These are phyloP conservation scores for Reinhardtius hippoglossoides DNA, from an alignment of 2,113 vertebrate species.

Conservation along the genomic window DNA sequence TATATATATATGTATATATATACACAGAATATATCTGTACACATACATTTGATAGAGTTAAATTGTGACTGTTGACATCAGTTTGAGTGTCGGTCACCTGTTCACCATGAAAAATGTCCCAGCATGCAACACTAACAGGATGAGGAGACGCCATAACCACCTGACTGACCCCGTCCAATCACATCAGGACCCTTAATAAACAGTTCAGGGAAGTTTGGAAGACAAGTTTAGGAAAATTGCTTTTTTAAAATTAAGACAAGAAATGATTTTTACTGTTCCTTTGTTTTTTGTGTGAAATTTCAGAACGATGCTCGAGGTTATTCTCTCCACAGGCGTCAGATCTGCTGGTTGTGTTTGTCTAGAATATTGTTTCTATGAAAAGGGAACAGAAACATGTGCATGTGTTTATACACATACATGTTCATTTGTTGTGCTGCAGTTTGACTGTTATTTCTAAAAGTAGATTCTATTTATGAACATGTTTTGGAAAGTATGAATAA, in stretches of 20 bases:
- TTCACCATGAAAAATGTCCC: constrained; percentile 34
- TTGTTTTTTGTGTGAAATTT: too few relatives aligned
- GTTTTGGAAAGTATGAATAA: too few relatives aligned
- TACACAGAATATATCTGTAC: constrained; percentile 61
- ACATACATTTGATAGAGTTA: constrained; percentile 8
- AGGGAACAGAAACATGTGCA: too few relatives aligned
- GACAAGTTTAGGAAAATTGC: too few relatives aligned
- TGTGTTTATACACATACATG: too few relatives aligned
- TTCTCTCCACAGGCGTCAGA: too few relatives aligned
- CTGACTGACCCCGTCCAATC: constrained; percentile 11
- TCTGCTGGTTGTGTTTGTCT: too few relatives aligned
- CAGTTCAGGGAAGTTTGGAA: not conserved
- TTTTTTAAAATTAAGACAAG: too few relatives aligned
- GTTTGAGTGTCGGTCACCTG: constrained; percentile 10
- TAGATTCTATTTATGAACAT: not conserved
- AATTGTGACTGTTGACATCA: not conserved
- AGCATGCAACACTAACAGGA: constrained; percentile 39
- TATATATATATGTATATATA: constrained; percentile 48
- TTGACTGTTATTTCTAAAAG: not conserved
- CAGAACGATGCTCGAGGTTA: too few relatives aligned
- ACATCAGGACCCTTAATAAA: constrained; percentile 3
- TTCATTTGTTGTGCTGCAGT: too few relatives aligned
- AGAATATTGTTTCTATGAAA: too few relatives aligned
- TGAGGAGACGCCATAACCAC: not conserved
- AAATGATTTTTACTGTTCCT: too few relatives aligned